Evolutionary conservation across 37 sponge, comb jelly and placozoan genomes (phyloP), one percentile per base, ranked within the genome.

Genomic region (Crambe crambe): DNA sequence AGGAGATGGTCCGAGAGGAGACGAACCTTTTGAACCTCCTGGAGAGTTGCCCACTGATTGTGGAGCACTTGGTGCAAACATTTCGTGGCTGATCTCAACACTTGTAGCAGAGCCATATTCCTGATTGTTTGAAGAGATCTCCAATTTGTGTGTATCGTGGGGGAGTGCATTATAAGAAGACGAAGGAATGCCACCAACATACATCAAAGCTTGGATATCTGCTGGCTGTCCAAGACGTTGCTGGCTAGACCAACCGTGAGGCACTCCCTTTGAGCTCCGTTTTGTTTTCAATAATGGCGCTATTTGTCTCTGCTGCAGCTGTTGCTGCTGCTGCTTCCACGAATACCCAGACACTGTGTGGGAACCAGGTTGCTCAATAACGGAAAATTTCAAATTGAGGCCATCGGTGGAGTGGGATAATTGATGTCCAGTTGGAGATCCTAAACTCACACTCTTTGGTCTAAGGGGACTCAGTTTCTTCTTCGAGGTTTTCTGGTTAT

Each of bases 161-260:
- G 59, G 68, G 10, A 37, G 32, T 0, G 68, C 37, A 66, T 27
- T 32, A 37, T 73, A 54, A 30, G 74, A 64, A 9, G 75, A 43
- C 1, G 57, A 43, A 2, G 83, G 74, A 0, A 2, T 32, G 15
- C 18, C 3, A n/a, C 3, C 61, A 35, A 59, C 27, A n/a, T n/a
- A n/a, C 84, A 84, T 84, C 27, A 84, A 25, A 22, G 77, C 67
- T 31, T 68, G 70, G 38, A 84, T 84, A 23, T 76, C 76, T 5
- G 84, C 76, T 2, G 23, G 57, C 21, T 70, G 69, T 37, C 72
- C 72, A 2, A 27, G 22, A 26, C 36, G 32, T n/a, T 27, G 21
- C 40, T 64, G 47, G 42, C 30, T 23, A 9, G 72, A 71, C 69
- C 68, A 69, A 37, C 82, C 42, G 21, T 42, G 42, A n/a, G 1